Evolutionary conservation across 2,113 vertebrate genomes (phyloP), one percentile per base, ranked within the genome.

Genomic region (Hippocampus barbouri): DNA sequence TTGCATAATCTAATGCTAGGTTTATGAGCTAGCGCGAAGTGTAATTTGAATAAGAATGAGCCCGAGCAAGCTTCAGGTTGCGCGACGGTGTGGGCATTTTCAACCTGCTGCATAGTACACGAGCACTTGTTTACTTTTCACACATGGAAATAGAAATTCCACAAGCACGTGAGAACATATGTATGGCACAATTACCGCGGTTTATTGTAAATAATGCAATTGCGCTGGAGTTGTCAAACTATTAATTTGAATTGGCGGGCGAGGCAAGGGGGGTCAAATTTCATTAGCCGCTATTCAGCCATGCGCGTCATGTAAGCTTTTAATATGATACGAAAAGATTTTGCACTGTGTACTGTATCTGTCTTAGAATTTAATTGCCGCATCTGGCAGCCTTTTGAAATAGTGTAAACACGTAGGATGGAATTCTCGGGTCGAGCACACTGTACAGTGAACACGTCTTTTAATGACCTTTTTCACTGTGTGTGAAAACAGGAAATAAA

Each of bases 1-100:
- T 92, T 90, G 78, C 92, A 92, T 92, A 92, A 93, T 92, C 87
- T 89, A 93, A 91, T 92, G 86, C 86, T 87, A 73, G 84, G 89
- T 88, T 88, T 88, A 88, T 89, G 88, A 91, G 84, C 73, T 72
- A 62, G 59, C 27, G 59, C 82, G 43, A 7, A 8, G n/a, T 59
- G 77, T 78, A 83, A 88, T 90, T 86, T 89, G 86, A 92, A 90
- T 89, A 75, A 80, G 85, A 92, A 90, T 87, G 84, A 86, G 75
- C 27, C 57, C 79, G 84, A 83, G 80, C 66, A 75, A 84, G 82
- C 82, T 77, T 77, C 71, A 64, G 85, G 57, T 72, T 70, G 70
- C 77, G 85, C 3, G 53, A 62, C 7, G 60, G 18, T 43, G 41
- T 18, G 59, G 59, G 18, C 27, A 23, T 61, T 61, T 49, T 61